phyloP scores from a whole-genome alignment of 2,888 invertebrate species.

The Hoplodrina ambigua region DNA sequence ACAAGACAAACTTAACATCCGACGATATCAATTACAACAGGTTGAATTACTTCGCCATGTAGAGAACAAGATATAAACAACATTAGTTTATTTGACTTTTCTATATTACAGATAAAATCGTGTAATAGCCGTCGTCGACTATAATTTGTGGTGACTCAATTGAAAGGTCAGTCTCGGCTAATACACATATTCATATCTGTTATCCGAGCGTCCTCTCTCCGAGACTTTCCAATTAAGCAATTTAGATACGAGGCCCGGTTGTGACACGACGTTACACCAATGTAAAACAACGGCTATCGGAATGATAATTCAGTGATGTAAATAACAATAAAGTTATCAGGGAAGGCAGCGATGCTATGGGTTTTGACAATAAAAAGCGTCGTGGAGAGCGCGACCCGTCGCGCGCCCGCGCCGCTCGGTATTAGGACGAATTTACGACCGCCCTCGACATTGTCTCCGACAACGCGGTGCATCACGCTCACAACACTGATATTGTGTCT shows the following conservation, averaged over 20 bases:
- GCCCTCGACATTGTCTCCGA: constrained; percentile 67
- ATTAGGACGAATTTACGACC: constrained; percentile 84
- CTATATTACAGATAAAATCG: constrained; percentile 78
- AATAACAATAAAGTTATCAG: constrained; percentile 90
- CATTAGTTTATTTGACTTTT: constrained; percentile 76
- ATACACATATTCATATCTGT: constrained; percentile 80
- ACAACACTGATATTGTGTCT: constrained; percentile 54
- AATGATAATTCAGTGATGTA: constrained; percentile 88
- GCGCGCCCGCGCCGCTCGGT: constrained; percentile 68
- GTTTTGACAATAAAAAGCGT: constrained; percentile 89
- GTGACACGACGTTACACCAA: constrained; percentile 85
- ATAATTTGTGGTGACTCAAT: constrained; percentile 77
- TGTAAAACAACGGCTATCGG: constrained; percentile 89
- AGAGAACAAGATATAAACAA: constrained; percentile 75
- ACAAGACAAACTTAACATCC: constrained; percentile 69
- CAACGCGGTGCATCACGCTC: constrained; percentile 55
- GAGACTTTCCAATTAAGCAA: constrained; percentile 89
- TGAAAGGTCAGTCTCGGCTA: constrained; percentile 78
- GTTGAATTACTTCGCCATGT: constrained; percentile 74
- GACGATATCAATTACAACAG: constrained; percentile 73
- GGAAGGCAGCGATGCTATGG: constrained; percentile 83
- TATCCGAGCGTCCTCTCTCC: constrained; percentile 79
- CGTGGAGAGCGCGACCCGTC: constrained; percentile 80
- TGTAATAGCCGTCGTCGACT: constrained; percentile 72
- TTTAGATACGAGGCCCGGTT: constrained; percentile 86